These are phyloP conservation scores for Caenorhabditis inopinata DNA, from an alignment of 1,140 invertebrate species.

Conservation along the genomic window DNA sequence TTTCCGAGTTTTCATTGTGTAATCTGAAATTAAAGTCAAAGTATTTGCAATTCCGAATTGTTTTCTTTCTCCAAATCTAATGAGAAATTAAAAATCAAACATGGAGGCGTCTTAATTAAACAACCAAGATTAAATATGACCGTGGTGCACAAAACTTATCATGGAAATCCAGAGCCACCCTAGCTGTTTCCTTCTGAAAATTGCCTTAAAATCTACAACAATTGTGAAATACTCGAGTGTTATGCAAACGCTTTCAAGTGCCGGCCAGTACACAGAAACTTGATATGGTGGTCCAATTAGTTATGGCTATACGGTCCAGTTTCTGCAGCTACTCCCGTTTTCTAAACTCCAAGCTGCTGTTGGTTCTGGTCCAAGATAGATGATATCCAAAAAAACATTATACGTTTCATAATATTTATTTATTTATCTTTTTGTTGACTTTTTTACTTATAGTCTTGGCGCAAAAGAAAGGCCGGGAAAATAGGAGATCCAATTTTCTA, in stretches of 20 bases:
- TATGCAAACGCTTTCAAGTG: neutral
- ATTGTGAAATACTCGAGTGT: neutral
- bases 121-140: too few relatives aligned
- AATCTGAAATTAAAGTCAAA: neutral
- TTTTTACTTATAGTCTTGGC: neutral
- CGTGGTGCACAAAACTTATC: neutral
- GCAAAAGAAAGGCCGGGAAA: neutral
- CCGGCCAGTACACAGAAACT: slow-evolving; percentile 17
- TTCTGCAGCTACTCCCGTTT: neutral
- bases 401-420: slow-evolving; percentile 31
- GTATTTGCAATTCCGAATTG: neutral
- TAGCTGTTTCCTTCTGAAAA: neutral
- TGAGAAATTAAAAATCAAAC: neutral
- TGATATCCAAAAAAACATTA: slow-evolving; percentile 2
- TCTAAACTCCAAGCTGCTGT: neutral
- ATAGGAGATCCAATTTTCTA: slow-evolving; percentile 17
- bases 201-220: neutral
- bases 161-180: neutral
- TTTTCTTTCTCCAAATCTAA: neutral
- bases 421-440: neutral
- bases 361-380: neutral
- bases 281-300: slow-evolving; percentile 15
- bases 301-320: neutral
- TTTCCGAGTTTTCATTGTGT: too few relatives aligned
- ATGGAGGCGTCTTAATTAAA: too few relatives aligned